Percentiles rank a stretch among this genome's conserved stretches.
phyloP scores from a whole-genome alignment of 2,888 invertebrate genomes.

The Choristoneura rosaceana region DNA sequence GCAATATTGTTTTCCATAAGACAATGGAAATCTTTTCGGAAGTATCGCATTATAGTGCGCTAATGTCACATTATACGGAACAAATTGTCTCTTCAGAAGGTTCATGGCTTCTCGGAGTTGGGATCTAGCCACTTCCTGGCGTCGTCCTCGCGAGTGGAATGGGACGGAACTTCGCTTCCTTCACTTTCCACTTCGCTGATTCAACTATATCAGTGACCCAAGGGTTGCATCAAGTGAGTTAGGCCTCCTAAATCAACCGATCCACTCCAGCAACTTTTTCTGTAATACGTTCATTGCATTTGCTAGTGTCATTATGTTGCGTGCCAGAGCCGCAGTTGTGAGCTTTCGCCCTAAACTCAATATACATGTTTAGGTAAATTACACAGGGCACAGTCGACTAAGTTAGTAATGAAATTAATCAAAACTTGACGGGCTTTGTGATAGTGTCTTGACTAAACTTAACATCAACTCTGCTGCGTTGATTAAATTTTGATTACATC shows the following conservation, averaged over 20 bases:
- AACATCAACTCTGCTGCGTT: neutral
- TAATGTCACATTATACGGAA: conserved; percentile 26
- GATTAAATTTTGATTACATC: conserved; percentile 4
- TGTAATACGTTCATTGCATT: neutral
- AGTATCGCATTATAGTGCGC: conserved; percentile 29
- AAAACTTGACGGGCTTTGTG: conserved; percentile 3
- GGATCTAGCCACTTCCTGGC: conserved; percentile 33
- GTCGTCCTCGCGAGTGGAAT: conserved; percentile 47
- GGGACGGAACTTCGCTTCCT: conserved; percentile 73
- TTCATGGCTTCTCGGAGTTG: conserved; percentile 10
- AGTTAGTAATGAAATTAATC: conserved; percentile 11
- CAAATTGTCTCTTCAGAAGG: conserved; percentile 29
- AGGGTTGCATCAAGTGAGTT: conserved; percentile 47
- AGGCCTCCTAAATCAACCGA: no score
- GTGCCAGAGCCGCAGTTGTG: neutral
- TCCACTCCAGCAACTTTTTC: neutral
- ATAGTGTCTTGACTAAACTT: conserved; percentile 8
- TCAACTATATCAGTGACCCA: conserved; percentile 50
- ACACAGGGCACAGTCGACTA: neutral
- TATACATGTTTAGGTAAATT: neutral
- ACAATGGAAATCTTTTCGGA: conserved; percentile 18
- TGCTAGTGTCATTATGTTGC: neutral
- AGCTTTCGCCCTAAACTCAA: neutral
- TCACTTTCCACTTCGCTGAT: conserved; percentile 67
- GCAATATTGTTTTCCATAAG: neutral